Evolutionary conservation across 1,140 invertebrate genomes (phyloP).

Genomic region (Arctopsyche grandis): DNA sequence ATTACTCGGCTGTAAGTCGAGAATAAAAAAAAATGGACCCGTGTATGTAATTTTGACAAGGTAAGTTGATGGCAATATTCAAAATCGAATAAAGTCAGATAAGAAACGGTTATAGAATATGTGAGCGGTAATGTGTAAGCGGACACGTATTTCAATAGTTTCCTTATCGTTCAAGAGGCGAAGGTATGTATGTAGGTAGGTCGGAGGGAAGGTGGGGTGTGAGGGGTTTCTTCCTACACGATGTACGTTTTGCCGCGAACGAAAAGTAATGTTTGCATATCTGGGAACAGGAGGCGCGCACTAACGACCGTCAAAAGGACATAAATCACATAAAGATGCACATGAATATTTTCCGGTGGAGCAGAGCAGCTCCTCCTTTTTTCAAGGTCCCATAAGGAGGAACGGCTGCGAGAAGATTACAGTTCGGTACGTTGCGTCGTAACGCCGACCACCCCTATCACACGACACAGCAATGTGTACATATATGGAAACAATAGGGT

Average conservation of each 20-base stretch:
- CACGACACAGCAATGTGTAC: background rate
- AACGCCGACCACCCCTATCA: background rate
- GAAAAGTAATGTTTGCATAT: conserved; percentile 45
- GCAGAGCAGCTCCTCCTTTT: conserved; percentile 18
- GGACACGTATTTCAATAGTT: conserved; percentile 18
- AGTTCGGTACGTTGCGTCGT: background rate
- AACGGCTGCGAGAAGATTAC: conserved; percentile 32
- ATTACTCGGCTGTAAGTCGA: too few relatives aligned
- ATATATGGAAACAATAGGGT: conserved; percentile 6
- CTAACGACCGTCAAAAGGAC: conserved; percentile 44
- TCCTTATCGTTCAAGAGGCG: background rate
- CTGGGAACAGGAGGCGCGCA: conserved; percentile 31
- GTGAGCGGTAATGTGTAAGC: background rate
- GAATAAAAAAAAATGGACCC: too few relatives aligned
- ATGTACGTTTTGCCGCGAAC: conserved; percentile 18
- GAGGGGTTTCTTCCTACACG: too few relatives aligned
- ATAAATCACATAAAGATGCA: conserved; percentile 50
- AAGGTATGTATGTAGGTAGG: too few relatives aligned
- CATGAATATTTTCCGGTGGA: conserved; percentile 48
- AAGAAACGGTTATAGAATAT: background rate
- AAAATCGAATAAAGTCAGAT: too few relatives aligned
- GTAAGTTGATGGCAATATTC: too few relatives aligned
- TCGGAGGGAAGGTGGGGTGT: too few relatives aligned
- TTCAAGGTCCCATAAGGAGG: background rate
- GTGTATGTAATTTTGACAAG: too few relatives aligned